A percentile compares a stretch with the other conserved stretches of the same genome.
Evolutionary conservation across 2,797 vertebrate species (phyloP).

Genomic region (Myotis daubentonii): DNA sequence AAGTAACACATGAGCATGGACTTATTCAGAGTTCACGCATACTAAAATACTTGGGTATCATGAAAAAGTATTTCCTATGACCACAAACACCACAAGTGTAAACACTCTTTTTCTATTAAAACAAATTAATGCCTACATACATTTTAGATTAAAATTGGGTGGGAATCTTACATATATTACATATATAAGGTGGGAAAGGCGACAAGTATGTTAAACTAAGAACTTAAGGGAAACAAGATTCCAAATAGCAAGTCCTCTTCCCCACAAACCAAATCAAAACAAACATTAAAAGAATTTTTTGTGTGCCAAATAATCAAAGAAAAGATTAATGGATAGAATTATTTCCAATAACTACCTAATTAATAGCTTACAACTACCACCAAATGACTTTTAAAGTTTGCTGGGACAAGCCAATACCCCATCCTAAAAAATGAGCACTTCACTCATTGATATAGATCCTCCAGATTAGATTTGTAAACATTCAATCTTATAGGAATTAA

Average conservation of each 20-base stretch:
- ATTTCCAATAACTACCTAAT: background rate
- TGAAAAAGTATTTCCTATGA: background rate
- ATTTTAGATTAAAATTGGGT: constrained; percentile 43
- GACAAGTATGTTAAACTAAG: background rate
- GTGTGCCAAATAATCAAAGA: background rate
- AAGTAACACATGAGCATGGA: background rate
- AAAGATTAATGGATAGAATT: background rate
- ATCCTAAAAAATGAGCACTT: background rate
- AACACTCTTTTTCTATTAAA: background rate
- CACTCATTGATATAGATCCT: background rate
- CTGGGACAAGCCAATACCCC: background rate
- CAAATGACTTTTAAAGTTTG: constrained; percentile 4
- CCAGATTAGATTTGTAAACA: background rate
- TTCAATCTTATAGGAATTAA: background rate
- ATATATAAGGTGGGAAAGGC: background rate
- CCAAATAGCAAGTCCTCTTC: background rate
- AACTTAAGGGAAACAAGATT: background rate
- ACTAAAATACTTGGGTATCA: background rate
- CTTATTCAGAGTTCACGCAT: background rate
- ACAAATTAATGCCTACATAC: background rate
- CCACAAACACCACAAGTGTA: background rate
- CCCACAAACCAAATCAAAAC: constrained; percentile 40
- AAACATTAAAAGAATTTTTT: background rate
- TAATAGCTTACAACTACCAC: background rate
- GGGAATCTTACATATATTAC: background rate